Percentiles rank a stretch among this genome's conserved stretches.
Evolutionary conservation across 2,888 invertebrate species (phyloP).

Genomic region (Pyrrhosoma nymphula): DNA sequence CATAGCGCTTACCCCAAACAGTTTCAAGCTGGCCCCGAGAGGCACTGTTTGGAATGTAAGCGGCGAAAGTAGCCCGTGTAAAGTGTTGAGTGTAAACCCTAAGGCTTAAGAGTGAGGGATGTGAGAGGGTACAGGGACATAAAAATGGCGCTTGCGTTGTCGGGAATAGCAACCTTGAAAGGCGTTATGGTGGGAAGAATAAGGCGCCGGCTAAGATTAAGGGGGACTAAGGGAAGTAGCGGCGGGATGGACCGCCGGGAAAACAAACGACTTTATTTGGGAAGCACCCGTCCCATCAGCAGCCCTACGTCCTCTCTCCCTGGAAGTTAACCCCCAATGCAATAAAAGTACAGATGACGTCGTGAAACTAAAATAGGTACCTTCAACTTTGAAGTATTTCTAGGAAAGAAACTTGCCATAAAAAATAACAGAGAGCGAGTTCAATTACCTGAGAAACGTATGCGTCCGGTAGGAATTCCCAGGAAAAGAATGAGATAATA

Average conservation of each 20-base stretch:
- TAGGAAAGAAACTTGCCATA: background rate
- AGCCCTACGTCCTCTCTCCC: background rate
- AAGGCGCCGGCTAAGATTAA: background rate
- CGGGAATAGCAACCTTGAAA: background rate
- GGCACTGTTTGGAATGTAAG: background rate
- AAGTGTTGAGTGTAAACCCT: slow-evolving; percentile 5
- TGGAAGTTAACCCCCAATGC: background rate
- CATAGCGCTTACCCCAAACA: background rate
- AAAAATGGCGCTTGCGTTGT: background rate
- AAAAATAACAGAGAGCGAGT: background rate
- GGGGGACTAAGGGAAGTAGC: background rate
- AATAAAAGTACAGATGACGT: background rate
- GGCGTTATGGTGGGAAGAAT: background rate
- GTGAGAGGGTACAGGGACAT: background rate
- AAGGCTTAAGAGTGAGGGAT: background rate
- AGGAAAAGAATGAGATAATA: no score
- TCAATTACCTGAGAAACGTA: background rate
- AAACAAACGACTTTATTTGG: slow-evolving; percentile 10
- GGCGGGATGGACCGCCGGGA: background rate
- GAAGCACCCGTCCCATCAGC: background rate
- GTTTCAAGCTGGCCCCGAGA: background rate
- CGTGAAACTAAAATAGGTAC: background rate
- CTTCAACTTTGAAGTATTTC: background rate
- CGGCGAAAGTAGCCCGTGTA: background rate
- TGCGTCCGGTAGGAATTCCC: background rate